These are phyloP conservation scores for Peromyscus melanophrys DNA, from an alignment of 2,797 vertebrate species.

Conservation along the genomic window DNA sequence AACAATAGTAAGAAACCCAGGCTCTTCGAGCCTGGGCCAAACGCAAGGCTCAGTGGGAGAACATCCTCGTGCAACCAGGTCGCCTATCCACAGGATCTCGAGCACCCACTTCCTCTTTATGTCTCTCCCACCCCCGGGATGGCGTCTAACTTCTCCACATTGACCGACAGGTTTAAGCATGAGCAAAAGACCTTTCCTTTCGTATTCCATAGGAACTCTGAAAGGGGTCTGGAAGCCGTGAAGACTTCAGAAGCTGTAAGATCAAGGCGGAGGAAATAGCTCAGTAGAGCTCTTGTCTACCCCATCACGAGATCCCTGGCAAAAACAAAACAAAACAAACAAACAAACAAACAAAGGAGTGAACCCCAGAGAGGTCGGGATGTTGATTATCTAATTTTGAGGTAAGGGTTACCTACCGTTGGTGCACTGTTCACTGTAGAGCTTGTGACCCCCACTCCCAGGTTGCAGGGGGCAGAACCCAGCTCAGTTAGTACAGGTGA, in stretches of 20 bases:
- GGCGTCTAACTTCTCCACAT: background rate
- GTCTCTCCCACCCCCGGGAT: background rate
- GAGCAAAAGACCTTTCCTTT: background rate
- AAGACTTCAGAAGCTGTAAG: conserved; percentile 3
- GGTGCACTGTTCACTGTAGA: background rate
- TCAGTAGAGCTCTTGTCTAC: background rate
- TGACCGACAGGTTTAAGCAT: background rate
- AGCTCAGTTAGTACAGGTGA: background rate
- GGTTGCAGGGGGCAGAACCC: conserved; percentile 4
- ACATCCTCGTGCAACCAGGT: background rate
- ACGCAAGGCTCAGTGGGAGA: background rate
- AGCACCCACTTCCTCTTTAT: background rate
- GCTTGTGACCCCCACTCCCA: background rate
- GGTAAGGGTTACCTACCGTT: background rate
- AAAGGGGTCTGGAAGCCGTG: background rate
- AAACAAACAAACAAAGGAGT: background rate
- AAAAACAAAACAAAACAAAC: background rate
- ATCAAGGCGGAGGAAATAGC: background rate
- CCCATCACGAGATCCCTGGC: background rate
- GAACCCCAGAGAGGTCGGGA: background rate
- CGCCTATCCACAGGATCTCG: background rate
- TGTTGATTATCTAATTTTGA: background rate
- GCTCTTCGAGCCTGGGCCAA: background rate
- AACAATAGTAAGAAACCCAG: background rate
- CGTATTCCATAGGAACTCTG: background rate